Evolutionary conservation across 2,797 vertebrate genomes (phyloP).

Genomic region (Labroides dimidiatus): DNA sequence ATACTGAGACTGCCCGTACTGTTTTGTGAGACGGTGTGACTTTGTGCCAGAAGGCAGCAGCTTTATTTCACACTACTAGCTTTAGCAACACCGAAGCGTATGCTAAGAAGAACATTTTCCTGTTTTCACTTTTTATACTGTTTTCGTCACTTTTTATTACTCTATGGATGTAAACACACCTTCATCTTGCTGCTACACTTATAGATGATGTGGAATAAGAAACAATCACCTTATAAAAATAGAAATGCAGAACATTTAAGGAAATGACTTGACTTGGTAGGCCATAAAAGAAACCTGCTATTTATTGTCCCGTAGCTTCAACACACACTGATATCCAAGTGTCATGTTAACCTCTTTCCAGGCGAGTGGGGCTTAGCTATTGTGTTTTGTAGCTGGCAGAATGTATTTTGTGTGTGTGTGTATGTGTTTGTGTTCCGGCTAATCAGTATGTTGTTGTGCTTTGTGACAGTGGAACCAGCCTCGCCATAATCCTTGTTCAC

Average conservation of each 20-base stretch:
- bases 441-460: slow-evolving; percentile 53
- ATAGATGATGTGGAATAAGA: too few relatives aligned
- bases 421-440: slow-evolving; percentile 26
- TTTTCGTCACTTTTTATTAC: slow-evolving; percentile 6
- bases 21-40: slow-evolving; percentile 58
- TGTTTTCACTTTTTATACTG: slow-evolving; percentile 7
- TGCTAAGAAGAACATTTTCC: background rate
- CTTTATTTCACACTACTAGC: slow-evolving; percentile 55
- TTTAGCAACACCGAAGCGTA: slow-evolving; percentile 44
- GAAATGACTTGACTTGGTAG: background rate
- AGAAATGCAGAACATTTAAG: too few relatives aligned
- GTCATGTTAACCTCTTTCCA: slow-evolving; percentile 40
- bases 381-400: slow-evolving; percentile 44
- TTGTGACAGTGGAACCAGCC: slow-evolving; percentile 42
- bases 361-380: slow-evolving; percentile 15
- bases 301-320: background rate
- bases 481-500: slow-evolving; percentile 56
- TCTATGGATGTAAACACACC: background rate
- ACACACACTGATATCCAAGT: slow-evolving; percentile 16
- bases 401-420: slow-evolving; percentile 15
- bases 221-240: too few relatives aligned
- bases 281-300: background rate
- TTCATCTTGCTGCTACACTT: too few relatives aligned
- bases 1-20: slow-evolving; percentile 63
- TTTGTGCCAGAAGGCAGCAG: slow-evolving; percentile 68